These are phyloP conservation scores for Panagrolaimus sp. DNA, from an alignment of 1,140 invertebrate genomes.

Conservation along the genomic window DNA sequence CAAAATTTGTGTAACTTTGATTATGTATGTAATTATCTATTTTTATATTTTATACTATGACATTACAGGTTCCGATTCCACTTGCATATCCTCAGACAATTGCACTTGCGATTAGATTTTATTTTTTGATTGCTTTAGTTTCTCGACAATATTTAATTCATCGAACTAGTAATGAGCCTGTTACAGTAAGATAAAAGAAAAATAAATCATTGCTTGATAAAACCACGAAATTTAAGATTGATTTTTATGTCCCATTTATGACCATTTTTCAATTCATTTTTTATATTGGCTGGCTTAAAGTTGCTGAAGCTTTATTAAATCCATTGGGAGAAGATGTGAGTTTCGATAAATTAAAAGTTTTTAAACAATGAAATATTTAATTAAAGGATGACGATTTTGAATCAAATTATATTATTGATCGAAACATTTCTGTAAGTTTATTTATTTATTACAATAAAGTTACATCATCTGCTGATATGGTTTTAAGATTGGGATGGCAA, in stretches of 20 bases:
- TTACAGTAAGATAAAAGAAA: slow-evolving; percentile 13
- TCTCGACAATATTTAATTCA: slow-evolving; percentile 50
- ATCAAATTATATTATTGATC: slow-evolving; percentile 49
- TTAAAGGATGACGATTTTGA: slow-evolving; percentile 50
- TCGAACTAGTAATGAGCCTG: slow-evolving; percentile 14
- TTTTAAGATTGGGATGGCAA: slow-evolving; percentile 35
- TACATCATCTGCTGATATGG: not conserved
- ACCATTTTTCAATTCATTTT: slow-evolving; percentile 50
- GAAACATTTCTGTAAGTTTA: slow-evolving; percentile 39
- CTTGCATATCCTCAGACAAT: slow-evolving; percentile 52
- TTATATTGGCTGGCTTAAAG: slow-evolving; percentile 50
- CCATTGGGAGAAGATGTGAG: slow-evolving; percentile 27
- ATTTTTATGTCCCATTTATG: slow-evolving; percentile 53
- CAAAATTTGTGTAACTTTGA: slow-evolving; percentile 51
- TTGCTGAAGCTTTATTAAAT: slow-evolving; percentile 45
- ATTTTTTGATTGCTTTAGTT: slow-evolving; percentile 52
- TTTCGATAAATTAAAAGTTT: not conserved
- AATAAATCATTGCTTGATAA: not conserved
- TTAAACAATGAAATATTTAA: slow-evolving; percentile 25
- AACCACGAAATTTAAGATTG: slow-evolving; percentile 30
- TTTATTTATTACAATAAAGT: not conserved
- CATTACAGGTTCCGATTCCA: slow-evolving; percentile 49
- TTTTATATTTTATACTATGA: no score
- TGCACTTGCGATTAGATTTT: slow-evolving; percentile 47
- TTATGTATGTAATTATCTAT: slow-evolving; percentile 38